A percentile compares a stretch with the other conserved stretches of the same genome.
Evolutionary conservation across 2,113 vertebrate genomes (phyloP).

Genomic region (Atractosteus spatula): DNA sequence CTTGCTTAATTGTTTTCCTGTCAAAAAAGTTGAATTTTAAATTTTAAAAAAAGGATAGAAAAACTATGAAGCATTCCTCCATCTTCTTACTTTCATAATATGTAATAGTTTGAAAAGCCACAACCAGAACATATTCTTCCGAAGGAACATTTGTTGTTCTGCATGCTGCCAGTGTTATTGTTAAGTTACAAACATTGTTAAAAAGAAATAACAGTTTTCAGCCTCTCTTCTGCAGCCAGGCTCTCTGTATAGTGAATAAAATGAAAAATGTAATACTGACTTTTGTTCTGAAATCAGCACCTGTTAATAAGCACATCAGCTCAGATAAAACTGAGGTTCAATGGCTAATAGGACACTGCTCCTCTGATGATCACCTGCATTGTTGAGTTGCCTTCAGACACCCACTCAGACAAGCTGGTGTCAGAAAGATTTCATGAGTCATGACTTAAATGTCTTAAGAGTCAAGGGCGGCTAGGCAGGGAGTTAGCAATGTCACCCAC

Average conservation of each 20-base stretch:
- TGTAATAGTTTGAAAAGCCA: too few relatives aligned
- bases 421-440: not conserved
- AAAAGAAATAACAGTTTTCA: slow-evolving; percentile 12
- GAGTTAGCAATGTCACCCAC: too few relatives aligned
- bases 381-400: not conserved
- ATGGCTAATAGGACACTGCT: slow-evolving; percentile 1
- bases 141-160: slow-evolving; percentile 7
- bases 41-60: slow-evolving; percentile 21
- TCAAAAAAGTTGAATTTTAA: slow-evolving; percentile 71
- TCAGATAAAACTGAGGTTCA: slow-evolving; percentile 3
- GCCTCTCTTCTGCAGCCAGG: not conserved
- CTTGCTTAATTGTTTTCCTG: slow-evolving; percentile 92
- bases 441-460: too few relatives aligned
- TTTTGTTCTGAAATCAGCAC: too few relatives aligned
- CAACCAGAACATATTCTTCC: too few relatives aligned
- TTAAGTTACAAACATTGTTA: slow-evolving; percentile 29
- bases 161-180: slow-evolving; percentile 11
- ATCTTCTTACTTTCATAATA: too few relatives aligned
- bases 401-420: not conserved
- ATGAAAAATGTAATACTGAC: too few relatives aligned
- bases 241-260: slow-evolving; percentile 2
- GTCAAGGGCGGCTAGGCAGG: too few relatives aligned
- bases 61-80: slow-evolving; percentile 4
- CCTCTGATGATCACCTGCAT: slow-evolving; percentile 11
- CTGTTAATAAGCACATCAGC: not conserved